Conservation (phyloP, 2,888 invertebrate genomes). For the Sphecodes monilicornis region DNA sequence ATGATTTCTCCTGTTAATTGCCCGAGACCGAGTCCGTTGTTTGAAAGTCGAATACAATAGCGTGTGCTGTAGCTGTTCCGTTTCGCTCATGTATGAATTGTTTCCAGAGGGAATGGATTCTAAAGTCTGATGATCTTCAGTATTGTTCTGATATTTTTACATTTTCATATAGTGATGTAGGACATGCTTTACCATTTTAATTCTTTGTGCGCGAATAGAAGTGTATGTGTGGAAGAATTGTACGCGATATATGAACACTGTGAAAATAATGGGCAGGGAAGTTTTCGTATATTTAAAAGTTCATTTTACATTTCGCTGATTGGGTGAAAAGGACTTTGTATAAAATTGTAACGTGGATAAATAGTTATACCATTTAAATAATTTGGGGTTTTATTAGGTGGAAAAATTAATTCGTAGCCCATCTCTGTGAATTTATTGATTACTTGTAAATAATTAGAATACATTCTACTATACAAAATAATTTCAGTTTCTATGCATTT, state of each 20-base stretch:
- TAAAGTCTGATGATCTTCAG: not conserved
- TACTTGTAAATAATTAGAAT: no score
- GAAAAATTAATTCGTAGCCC: no score
- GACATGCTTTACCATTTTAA: not conserved
- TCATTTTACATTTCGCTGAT: not conserved
- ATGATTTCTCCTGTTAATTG: constrained; percentile 32
- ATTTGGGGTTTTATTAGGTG: no score
- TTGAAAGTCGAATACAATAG: constrained; percentile 18
- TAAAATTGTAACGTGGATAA: not conserved
- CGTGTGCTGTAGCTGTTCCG: not conserved
- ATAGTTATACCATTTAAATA: not conserved
- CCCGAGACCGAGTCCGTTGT: constrained; percentile 19
- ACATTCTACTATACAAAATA: no score
- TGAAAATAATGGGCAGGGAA: not conserved
- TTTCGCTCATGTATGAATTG: constrained; percentile 17
- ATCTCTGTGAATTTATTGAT: no score
- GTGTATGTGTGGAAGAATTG: not conserved
- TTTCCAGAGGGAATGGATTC: constrained; percentile 3
- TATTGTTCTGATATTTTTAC: constrained; percentile 4
- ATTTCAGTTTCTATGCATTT: no score
- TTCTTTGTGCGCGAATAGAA: not conserved
- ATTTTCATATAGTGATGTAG: not conserved
- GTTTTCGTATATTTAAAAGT: not conserved
- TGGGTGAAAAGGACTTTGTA: not conserved
- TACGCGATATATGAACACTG: not conserved